phyloP scores from a whole-genome alignment of 2,888 invertebrate species.

The Syritta pipiens region DNA sequence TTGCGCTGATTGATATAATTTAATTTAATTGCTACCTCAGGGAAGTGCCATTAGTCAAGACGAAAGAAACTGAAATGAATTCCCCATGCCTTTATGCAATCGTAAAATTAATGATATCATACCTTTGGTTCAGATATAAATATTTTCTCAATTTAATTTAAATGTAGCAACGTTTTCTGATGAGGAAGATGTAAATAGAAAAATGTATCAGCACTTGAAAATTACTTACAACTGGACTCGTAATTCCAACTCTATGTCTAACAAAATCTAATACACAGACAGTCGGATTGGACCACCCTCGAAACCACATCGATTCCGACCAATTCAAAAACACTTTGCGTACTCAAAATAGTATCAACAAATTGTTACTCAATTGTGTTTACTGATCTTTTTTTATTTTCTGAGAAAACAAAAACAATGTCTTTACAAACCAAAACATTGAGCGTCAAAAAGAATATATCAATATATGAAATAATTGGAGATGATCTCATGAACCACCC shows the following conservation, averaged over 20 bases:
- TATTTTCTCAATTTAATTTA: too few species aligned
- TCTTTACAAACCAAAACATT: not conserved
- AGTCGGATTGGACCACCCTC: too few species aligned
- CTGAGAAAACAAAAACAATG: slow-evolving; percentile 1
- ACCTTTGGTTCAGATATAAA: too few species aligned
- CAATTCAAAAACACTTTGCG: too few species aligned
- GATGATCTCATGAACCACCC: slow-evolving; percentile 37
- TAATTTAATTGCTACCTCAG: slow-evolving; percentile 36
- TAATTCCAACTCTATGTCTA: too few species aligned
- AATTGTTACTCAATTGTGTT: not conserved
- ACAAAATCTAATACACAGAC: too few species aligned
- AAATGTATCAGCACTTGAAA: too few species aligned
- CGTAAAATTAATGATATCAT: not conserved
- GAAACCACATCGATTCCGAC: too few species aligned
- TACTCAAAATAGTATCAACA: not conserved
- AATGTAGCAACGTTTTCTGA: too few species aligned
- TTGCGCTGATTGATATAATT: slow-evolving; percentile 39
- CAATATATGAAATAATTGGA: slow-evolving; percentile 49
- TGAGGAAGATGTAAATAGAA: too few species aligned
- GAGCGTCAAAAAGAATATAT: slow-evolving; percentile 13
- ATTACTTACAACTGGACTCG: not conserved
- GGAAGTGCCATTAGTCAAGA: slow-evolving; percentile 18
- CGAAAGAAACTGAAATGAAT: slow-evolving; percentile 13
- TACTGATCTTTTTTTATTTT: slow-evolving; percentile 1
- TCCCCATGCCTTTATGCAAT: slow-evolving; percentile 13